Base-by-base conservation (phyloP, 2,113 vertebrate genomes). In the Austrofundulus limnaeus region DNA sequence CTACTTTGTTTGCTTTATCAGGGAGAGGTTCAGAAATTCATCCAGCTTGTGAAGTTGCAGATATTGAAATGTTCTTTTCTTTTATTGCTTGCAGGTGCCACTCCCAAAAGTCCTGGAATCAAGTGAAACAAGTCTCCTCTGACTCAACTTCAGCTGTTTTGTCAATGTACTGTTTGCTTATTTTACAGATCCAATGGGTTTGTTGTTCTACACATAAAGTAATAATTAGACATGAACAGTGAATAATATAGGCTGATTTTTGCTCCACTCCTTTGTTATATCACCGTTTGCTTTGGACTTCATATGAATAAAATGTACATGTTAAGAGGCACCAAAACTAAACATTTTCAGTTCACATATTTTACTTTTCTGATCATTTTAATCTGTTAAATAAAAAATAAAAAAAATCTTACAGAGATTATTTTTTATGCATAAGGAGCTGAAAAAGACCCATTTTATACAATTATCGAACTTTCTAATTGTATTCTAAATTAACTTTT, bases 21-120 rank as follows among this genome's bases (percentile, higher is more conserved):
- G 11, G 2, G 15, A 43, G 16, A 17, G 42, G n/a, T 45, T 28
- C 3, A 28, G 25, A 28, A 16, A 15, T 31, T 21, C 15, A 12
- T n/a, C n/a, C 15, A 51, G 28, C 6, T 6, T 25, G 15, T n/a
- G n/a, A n/a, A n/a, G n/a, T 4, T 51, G 25, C 43, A 34, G 10
- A 34, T 34, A 34, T 49, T n/a, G 19, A 46, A 63, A 43, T 28
- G 13, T 41, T 37, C 0, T 57, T 20, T 41, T 49, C 39, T 4
- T 74, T 63, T 2, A 21, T 74, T 77, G 24, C 73, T 88, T 31
- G 58, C 87, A 98, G 96, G 95, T 96, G 39, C 95, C 95, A 0
- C 78, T 98, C 75, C 96, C 96, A 19, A 98, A 97, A 92, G 91
- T 78, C 55, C 83, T 98, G 90, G 95, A 91, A 45, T 98, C 93